A percentile compares a stretch with the other conserved stretches of the same genome.
These are phyloP conservation scores for Bagarius yarrelli DNA, from an alignment of 2,113 vertebrate species.

Conservation along the genomic window DNA sequence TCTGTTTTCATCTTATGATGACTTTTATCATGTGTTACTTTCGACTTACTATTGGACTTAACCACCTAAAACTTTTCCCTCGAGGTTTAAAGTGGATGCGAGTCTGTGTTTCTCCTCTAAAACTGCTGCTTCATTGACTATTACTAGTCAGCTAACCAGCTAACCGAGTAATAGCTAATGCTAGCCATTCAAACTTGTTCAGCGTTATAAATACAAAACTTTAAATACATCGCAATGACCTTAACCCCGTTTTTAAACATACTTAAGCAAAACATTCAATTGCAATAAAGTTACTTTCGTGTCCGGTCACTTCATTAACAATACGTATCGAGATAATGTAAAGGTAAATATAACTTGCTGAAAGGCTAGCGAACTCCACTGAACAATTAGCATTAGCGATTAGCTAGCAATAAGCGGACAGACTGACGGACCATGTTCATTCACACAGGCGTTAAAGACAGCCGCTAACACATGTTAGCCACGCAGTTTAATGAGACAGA, in stretches of 20 bases:
- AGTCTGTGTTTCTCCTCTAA: neutral
- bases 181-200: constrained; percentile 46
- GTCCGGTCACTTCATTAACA: neutral
- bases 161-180: neutral
- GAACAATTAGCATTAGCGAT: constrained; percentile 56
- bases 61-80: neutral
- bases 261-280: neutral
- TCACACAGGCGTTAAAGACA: constrained; percentile 55
- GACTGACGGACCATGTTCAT: constrained; percentile 58
- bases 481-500: constrained; percentile 22
- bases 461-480: constrained; percentile 36
- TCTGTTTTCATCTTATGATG: neutral
- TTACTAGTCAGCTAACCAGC: constrained; percentile 2
- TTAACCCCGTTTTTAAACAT: neutral
- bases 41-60: neutral
- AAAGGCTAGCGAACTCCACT: constrained; percentile 51
- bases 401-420: constrained; percentile 34
- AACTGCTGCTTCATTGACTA: neutral
- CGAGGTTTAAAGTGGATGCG: too few species aligned
- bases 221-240: neutral
- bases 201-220: neutral
- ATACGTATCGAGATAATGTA: constrained; percentile 43
- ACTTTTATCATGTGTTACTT: too few species aligned
- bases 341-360: constrained; percentile 39
- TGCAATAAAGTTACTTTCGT: neutral